Percentiles rank a stretch among this genome's conserved stretches.
These are phyloP conservation scores for Cynopterus brachyotis DNA, from an alignment of 2,113 vertebrate genomes.

Conservation along the genomic window DNA sequence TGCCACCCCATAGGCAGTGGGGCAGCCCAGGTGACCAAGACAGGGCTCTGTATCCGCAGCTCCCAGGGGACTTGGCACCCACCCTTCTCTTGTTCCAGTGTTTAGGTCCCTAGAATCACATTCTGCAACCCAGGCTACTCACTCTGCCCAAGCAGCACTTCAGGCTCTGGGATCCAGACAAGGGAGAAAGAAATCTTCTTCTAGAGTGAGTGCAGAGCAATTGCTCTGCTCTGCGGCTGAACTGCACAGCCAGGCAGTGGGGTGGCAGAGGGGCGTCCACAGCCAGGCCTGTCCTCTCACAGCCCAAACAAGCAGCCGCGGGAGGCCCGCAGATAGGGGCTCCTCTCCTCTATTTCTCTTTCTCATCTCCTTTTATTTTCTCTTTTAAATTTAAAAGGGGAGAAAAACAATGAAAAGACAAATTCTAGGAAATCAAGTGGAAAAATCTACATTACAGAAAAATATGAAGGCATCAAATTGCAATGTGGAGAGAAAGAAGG, in stretches of 20 bases:
- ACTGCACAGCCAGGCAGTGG: too few relatives aligned
- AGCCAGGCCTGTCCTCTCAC: background rate
- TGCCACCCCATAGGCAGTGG: too few relatives aligned
- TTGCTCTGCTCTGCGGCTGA: too few relatives aligned
- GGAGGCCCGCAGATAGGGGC: background rate
- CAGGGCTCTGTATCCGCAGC: fast-evolving
- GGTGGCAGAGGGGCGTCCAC: fast-evolving
- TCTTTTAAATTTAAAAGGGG: slow-evolving; percentile 47
- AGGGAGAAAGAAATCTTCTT: background rate
- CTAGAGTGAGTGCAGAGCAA: too few relatives aligned
- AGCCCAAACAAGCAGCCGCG: background rate
- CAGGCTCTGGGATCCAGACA: background rate
- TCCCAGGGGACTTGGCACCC: background rate
- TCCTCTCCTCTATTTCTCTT: background rate
- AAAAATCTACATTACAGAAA: slow-evolving; percentile 54
- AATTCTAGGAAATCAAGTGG: slow-evolving; percentile 65
- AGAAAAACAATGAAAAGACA: slow-evolving; percentile 57
- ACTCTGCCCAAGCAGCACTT: background rate
- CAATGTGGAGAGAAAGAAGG: background rate
- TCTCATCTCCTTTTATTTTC: background rate
- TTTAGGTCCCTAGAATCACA: background rate
- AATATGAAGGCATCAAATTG: slow-evolving; percentile 31
- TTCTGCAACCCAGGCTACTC: background rate
- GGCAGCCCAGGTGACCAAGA: background rate
- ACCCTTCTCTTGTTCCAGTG: background rate